Evolutionary conservation across 2,888 invertebrate species (phyloP).

Genomic region (Axea sp.): DNA sequence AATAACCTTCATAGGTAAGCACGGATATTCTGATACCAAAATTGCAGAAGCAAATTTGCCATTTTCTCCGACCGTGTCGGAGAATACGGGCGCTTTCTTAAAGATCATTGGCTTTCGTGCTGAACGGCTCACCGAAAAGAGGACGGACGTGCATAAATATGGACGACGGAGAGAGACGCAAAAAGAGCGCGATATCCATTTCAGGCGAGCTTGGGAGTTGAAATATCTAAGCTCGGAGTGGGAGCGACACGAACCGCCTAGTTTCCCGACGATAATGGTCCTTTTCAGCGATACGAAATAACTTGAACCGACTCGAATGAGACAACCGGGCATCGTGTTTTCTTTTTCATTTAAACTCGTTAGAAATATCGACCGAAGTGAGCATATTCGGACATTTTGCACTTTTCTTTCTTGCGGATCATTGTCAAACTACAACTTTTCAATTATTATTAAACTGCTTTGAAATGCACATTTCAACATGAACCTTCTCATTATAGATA

Average conservation of each 20-base stretch:
- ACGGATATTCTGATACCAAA: conserved; percentile 30
- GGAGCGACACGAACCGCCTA: conserved; percentile 56
- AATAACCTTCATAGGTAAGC: conserved; percentile 37
- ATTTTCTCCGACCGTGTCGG: conserved; percentile 31
- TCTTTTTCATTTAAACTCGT: conserved; percentile 7
- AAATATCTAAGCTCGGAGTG: conserved; percentile 43
- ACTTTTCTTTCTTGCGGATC: background rate
- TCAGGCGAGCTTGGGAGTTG: conserved; percentile 30
- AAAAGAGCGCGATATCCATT: conserved; percentile 44
- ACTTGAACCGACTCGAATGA: conserved; percentile 33
- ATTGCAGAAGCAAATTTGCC: conserved; percentile 53
- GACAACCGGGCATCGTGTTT: conserved; percentile 27
- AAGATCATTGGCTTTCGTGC: conserved; percentile 49
- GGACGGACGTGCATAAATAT: conserved; percentile 11
- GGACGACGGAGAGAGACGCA: conserved; percentile 8
- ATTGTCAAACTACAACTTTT: too few relatives aligned
- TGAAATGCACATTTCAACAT: too few relatives aligned
- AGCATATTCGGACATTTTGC: background rate
- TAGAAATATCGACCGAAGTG: background rate
- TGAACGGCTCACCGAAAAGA: conserved; percentile 15
- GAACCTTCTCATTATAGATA: too few relatives aligned
- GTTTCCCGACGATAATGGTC: conserved; percentile 62
- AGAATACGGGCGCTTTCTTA: conserved; percentile 51
- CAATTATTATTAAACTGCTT: too few relatives aligned
- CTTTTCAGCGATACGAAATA: conserved; percentile 51